phyloP scores from a whole-genome alignment of 2,113 vertebrate genomes.

The Malurus cyaneus region DNA sequence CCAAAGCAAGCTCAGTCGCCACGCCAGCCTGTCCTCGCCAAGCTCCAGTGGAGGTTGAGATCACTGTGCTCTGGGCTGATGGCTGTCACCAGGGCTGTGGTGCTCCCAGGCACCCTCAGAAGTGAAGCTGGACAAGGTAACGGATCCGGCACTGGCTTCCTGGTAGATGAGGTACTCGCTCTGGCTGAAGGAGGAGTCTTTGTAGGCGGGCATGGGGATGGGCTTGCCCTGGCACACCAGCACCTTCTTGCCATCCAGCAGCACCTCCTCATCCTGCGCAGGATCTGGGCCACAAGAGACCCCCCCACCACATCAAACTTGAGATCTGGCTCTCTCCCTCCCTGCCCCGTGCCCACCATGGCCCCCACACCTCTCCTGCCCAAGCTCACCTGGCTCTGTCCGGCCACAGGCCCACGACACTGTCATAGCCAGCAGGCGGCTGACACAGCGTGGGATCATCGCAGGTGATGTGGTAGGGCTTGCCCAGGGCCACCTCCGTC shows the following conservation, averaged over 20 bases:
- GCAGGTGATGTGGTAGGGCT: constrained; percentile 71
- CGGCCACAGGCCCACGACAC: constrained; percentile 84
- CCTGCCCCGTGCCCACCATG: accelerated
- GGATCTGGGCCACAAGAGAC: constrained; percentile 75
- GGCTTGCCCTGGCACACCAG: constrained; percentile 83
- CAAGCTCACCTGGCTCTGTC: constrained; percentile 82
- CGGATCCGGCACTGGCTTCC: constrained; percentile 88
- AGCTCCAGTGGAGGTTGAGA: not conserved
- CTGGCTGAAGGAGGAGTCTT: constrained; percentile 76
- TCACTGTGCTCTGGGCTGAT: not conserved
- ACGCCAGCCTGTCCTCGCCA: not conserved
- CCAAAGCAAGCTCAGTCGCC: not conserved
- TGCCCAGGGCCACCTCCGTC: constrained; percentile 86
- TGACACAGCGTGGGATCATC: constrained; percentile 68
- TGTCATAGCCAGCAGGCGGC: constrained; percentile 79
- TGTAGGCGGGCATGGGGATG: constrained; percentile 65
- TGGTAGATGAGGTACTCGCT: constrained; percentile 92
- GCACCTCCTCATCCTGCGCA: constrained; percentile 72
- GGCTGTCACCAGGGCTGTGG: accelerated
- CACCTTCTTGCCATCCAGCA: constrained; percentile 82
- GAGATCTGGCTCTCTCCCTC: not conserved
- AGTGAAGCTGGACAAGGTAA: constrained; percentile 83
- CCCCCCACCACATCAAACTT: accelerated
- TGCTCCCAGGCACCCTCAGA: constrained; percentile 35
- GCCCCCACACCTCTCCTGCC: not conserved